Base-by-base conservation (phyloP, 2,888 invertebrate species). In the Melieria crassipennis region DNA sequence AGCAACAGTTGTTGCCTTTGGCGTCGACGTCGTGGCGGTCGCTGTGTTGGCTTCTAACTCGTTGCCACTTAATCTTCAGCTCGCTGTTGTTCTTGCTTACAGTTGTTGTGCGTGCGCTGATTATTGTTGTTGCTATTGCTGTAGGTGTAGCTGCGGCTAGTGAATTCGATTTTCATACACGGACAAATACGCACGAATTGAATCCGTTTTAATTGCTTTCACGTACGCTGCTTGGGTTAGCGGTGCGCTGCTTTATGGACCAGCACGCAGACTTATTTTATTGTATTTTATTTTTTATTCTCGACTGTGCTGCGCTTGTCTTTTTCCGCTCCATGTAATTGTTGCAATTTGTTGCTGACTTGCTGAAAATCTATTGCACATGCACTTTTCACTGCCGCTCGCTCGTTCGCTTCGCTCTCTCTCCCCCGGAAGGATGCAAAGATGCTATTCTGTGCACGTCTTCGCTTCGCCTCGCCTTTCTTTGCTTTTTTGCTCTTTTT, bases 1-100 rank as follows among this genome's bases (percentile, higher is more conserved):
- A 77, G 82, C 84, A 79, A 80, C 81, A 76, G 82, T 80, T 66
- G 81, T 78, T 78, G 79, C 79, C 77, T 80, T 82, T 75, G 80
- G 76, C 76, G 82, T 77, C 78, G 80, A 82, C 79, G 81, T 79
- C 76, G 79, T 82, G 79, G 81, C 78, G 64, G 71, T 69, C 60
- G 63, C 65, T 65, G 70, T 70, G 46, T 63, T 70, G 70, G 62
- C 71, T 62, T 57, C 56, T 62, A 69, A 69, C 13, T 46, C 58
- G 70, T 52, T 69, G 58, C 16, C 30, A 5, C 30, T 10, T 16
- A 58, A 10, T 58, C 30, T 58, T 30, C 13, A 10, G 9, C 1
- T 5, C 13, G 11, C n/a, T 52, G 4, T 13, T 13, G 11, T 13
- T 52, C 13, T 7, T 52, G 11, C 52, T 52, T 52, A 11, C 13